Evolutionary conservation across 2,113 vertebrate genomes (phyloP).

Genomic region (Anser cygnoides): DNA sequence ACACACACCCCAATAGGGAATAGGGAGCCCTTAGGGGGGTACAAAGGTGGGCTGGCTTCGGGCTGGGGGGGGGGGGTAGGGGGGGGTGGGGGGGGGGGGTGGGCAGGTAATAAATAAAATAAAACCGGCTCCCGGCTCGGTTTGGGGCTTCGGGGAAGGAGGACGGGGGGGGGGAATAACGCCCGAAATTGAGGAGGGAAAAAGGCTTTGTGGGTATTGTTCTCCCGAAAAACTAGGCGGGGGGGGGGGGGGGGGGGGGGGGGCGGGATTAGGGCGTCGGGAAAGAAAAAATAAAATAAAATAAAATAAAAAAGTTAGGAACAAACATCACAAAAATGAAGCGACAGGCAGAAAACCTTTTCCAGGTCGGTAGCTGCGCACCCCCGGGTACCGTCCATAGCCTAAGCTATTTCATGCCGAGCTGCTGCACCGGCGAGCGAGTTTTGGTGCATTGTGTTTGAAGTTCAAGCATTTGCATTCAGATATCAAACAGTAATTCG

Average conservation of each 20-base stretch:
- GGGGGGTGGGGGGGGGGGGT: no score
- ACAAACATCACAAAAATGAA: background rate
- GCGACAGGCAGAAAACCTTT: background rate
- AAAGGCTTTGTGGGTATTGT: background rate
- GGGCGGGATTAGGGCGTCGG: no score
- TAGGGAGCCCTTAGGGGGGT: no score
- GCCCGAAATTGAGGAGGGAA: background rate
- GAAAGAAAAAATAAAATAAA: no score
- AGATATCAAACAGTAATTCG: constrained; percentile 16
- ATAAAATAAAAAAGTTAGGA: no score
- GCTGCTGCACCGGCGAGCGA: background rate
- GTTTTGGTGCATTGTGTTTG: constrained; percentile 34
- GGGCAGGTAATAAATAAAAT: no score
- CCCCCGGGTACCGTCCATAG: background rate
- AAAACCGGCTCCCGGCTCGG: no score
- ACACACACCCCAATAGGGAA: no score
- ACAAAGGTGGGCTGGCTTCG: no score
- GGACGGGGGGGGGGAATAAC: background rate
- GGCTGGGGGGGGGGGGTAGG: no score
- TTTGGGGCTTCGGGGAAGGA: background rate
- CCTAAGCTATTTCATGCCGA: background rate
- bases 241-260: no score
- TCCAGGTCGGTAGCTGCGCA: background rate
- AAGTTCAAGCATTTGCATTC: constrained; percentile 32
- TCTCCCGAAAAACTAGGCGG: no score